Evolutionary conservation across 1,140 invertebrate species (phyloP).

Genomic region (Pemphigus obesinymphae): DNA sequence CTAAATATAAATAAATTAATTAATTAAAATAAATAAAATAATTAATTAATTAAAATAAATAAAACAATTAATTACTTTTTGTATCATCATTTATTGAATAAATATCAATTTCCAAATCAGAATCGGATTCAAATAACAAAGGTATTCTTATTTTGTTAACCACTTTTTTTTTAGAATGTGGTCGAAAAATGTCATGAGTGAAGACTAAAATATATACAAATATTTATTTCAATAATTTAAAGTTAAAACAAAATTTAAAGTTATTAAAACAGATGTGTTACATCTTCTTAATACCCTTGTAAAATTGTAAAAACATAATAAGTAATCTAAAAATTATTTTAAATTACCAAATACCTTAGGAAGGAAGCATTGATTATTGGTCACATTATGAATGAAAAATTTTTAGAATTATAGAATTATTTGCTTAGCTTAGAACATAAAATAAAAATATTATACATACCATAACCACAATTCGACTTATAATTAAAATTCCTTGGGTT

Average conservation of each 20-base stretch:
- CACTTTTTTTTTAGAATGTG: background rate
- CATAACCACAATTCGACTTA: too few species aligned
- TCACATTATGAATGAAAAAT: too few species aligned
- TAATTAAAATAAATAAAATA: background rate
- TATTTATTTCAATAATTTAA: background rate
- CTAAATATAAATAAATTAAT: too few species aligned
- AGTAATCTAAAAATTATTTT: too few species aligned
- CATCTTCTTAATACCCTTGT: too few species aligned
- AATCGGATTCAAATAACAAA: slow-evolving; percentile 32
- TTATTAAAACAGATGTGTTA: too few species aligned
- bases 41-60: background rate
- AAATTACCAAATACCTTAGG: too few species aligned
- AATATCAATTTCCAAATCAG: background rate
- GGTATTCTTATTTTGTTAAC: background rate
- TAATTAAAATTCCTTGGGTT: too few species aligned
- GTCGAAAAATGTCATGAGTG: background rate
- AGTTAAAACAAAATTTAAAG: too few species aligned
- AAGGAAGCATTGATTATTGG: too few species aligned
- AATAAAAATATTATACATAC: background rate
- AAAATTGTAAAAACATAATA: too few species aligned
- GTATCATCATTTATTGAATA: background rate
- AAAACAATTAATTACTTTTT: background rate
- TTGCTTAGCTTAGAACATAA: background rate
- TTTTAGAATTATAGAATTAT: background rate
- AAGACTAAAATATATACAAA: slow-evolving; percentile 9